Base-by-base conservation (phyloP, 2,113 vertebrate species). In the Datnioides undecimradiatus region DNA sequence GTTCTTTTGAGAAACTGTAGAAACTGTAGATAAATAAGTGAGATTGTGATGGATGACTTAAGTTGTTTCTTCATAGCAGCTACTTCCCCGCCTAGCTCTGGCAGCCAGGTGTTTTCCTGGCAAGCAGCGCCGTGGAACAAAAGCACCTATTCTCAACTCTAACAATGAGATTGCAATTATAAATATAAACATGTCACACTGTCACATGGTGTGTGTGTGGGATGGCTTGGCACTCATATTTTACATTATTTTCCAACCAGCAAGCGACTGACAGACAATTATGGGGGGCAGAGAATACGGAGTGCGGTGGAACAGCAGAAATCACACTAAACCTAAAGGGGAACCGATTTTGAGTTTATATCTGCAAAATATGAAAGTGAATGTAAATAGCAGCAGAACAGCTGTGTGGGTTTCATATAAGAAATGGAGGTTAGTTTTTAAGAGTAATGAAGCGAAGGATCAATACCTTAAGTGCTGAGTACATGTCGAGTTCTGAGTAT, bases 221-320 rank as follows among this genome's bases (percentile, higher is more conserved):
- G 40, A 29, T 41, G 33, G 33, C 48, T 49, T 29, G 2, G 12
- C 76, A 25, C 7, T 41, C 55, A 43, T 34, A 4, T 33, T 63
- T 68, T 49, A 40, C 41, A 76, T 77, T 55, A 6, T 31, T 51
- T 60, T 33, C 17, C 34, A 54, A 36, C n/a, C 76, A 49, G 41
- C 41, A 40, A 65, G 41, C 27, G 21, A 49, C 19, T 66, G 43
- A 73, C 69, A 41, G 69, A 65, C 40, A 40, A 40, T 72, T 46
- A 64, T 17, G n/a, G 14, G 51, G 40, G 25, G 25, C 51, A 25
- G 3, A 29, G 41, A 23, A 33, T 38, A 14, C 21, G 34, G 17
- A 36, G 23, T 46, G 49, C 33, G 14, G 0, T 13, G 16, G 45
- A 68, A 58, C 41, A 23, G 6, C 5, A 38, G 36, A 76, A 16